Base-by-base conservation (phyloP, 2,888 invertebrate species). In the Eupsilia transversa region DNA sequence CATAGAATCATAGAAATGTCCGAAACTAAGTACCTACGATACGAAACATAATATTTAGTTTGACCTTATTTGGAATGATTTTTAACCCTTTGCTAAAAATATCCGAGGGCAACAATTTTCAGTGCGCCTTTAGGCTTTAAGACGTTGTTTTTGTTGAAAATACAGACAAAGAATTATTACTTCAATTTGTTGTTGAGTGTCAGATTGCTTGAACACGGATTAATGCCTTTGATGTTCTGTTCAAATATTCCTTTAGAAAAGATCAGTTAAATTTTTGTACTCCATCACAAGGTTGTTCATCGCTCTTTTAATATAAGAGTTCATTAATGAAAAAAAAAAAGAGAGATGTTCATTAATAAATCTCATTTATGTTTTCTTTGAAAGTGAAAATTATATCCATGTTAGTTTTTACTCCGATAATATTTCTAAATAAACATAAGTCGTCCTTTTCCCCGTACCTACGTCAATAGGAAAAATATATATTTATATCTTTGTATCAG, bases 181-280 rank as follows among this genome's bases (percentile, higher is more conserved):
- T 77, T 74, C 64, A 69, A 74, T 83, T 73, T 72, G 59, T 77
- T 74, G 46, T 64, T 38, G 35, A 74, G 57, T 81, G 77, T 77
- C 84, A 49, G 61, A 69, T 69, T 69, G 38, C 74, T 77, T 60
- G 61, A 72, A 72, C 60, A 71, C 20, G 54, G 54, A 70, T 72
- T 72, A 78, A 75, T 75, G 61, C 64, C 52, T 79, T 72, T 80
- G 70, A 76, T 65, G 38, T 77, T 67, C 49, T 56, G 41, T 69
- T 77, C 12, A 71, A 73, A 68, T 61, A 68, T 77, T 77, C 60
- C 20, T 71, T 59, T 41, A 35, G 41, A 63, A 71, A 73, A 65
- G 23, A 43, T 64, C 10, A 30, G 23, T 69, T 59, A 0, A 38
- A 57, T 52, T 59, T 61, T 54, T 66, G 30, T 66, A 63, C 54